phyloP scores from a whole-genome alignment of 1,140 invertebrate genomes.

The Drosophila punjabiensis region DNA sequence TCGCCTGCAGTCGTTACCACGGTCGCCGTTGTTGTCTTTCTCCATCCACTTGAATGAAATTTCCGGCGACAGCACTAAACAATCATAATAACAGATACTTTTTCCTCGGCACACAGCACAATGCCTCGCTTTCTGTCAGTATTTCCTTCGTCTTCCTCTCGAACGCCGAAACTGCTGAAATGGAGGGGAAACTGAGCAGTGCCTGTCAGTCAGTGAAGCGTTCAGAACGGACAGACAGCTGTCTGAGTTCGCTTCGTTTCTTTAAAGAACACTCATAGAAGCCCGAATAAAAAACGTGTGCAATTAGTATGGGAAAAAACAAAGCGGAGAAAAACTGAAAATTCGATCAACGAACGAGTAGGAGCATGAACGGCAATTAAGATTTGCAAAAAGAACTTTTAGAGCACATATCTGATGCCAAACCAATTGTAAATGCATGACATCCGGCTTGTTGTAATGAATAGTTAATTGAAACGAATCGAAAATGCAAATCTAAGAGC shows the following conservation, averaged over 20 bases:
- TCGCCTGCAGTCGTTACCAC: conserved; percentile 61
- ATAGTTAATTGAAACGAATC: background rate
- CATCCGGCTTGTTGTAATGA: background rate
- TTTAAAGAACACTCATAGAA: conserved; percentile 22
- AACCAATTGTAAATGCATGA: conserved; percentile 1
- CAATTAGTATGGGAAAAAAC: conserved; percentile 32
- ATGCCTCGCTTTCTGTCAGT: conserved; percentile 47
- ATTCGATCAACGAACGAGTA: conserved; percentile 3
- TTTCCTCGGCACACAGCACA: conserved; percentile 43
- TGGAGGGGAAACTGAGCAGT: conserved; percentile 36
- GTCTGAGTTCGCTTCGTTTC: conserved; percentile 31
- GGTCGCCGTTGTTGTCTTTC: conserved; percentile 33
- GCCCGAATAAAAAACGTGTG: conserved; percentile 34
- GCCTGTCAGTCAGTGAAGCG: conserved; percentile 54
- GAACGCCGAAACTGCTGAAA: conserved; percentile 10
- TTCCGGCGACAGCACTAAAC: conserved; percentile 81
- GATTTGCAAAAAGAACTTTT: background rate
- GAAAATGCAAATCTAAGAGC: conserved; percentile 4
- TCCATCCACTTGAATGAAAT: conserved; percentile 79
- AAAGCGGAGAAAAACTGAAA: conserved; percentile 11
- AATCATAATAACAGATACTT: conserved; percentile 81
- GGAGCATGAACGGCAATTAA: conserved; percentile 47
- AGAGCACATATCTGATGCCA: conserved; percentile 1
- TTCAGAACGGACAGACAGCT: conserved; percentile 38
- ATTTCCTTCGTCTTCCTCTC: conserved; percentile 8